Percentiles rank a stretch among this genome's conserved stretches.
Conservation (phyloP, 1,140 invertebrate genomes). For the Caerostris darwini region DNA sequence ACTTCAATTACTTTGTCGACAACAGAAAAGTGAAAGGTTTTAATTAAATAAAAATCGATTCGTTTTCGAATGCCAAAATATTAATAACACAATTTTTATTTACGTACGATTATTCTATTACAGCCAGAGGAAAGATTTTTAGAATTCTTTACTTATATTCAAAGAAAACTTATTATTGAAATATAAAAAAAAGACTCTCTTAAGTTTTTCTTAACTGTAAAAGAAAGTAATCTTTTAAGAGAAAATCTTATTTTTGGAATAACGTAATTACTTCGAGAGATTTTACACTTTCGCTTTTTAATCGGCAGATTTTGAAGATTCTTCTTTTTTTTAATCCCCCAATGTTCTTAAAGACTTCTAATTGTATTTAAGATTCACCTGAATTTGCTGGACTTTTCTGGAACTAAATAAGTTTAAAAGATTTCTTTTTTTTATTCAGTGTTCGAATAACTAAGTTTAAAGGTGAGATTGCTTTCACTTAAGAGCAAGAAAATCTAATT, state of each 20-base stretch:
- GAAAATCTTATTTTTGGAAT: neutral
- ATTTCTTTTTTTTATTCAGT: neutral
- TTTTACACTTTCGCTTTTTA: neutral
- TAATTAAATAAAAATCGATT: no score
- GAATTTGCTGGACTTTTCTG: neutral
- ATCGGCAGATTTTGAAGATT: neutral
- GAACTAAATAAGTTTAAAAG: neutral
- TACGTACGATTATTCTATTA: no score
- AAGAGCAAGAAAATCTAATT: neutral
- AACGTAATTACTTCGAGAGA: neutral
- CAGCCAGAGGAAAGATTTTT: no score
- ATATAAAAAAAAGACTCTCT: no score
- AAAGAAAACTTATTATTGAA: no score
- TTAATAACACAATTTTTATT: no score
- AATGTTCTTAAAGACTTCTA: neutral
- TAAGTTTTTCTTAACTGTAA: no score
- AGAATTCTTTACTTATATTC: no score
- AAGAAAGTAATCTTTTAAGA: neutral
- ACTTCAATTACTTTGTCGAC: no score
- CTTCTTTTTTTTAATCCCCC: neutral
- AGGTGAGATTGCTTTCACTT: neutral
- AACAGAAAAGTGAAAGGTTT: no score
- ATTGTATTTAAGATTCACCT: neutral
- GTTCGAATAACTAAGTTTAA: neutral
- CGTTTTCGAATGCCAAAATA: no score